Evolutionary conservation across 2,113 vertebrate species (phyloP).

Genomic region (Galeopterus variegatus): DNA sequence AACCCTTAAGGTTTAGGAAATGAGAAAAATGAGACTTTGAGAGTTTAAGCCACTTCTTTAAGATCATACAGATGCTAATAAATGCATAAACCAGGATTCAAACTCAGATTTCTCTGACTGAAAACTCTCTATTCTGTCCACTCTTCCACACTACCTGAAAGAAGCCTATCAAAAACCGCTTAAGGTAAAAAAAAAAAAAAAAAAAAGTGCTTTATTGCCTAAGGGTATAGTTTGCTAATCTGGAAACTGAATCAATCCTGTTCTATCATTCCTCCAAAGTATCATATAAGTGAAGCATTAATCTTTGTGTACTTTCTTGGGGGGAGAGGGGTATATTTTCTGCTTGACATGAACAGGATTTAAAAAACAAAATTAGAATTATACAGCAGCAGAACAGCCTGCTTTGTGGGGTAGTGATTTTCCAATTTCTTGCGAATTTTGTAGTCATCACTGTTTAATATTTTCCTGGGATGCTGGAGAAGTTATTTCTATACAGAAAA

Average conservation of each 20-base stretch:
- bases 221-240: background rate
- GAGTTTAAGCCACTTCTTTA: constrained; percentile 68
- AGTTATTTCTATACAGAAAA: constrained; percentile 34
- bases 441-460: background rate
- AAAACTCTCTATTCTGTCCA: background rate
- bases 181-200: background rate
- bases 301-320: background rate
- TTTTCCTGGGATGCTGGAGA: background rate
- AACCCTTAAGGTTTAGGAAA: constrained; percentile 55
- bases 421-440: background rate
- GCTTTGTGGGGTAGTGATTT: background rate
- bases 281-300: background rate
- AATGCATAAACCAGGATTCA: constrained; percentile 41
- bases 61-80: constrained; percentile 49
- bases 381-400: background rate
- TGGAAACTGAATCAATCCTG: background rate
- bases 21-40: constrained; percentile 65
- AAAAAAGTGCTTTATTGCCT: background rate
- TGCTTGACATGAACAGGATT: background rate
- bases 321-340: background rate
- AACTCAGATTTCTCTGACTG: constrained; percentile 51
- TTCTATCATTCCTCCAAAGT: background rate
- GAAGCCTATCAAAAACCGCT: background rate
- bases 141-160: background rate
- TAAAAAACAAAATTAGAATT: background rate